These are phyloP conservation scores for Psittacula derbiana DNA, from an alignment of 2,797 vertebrate genomes.

Conservation along the genomic window DNA sequence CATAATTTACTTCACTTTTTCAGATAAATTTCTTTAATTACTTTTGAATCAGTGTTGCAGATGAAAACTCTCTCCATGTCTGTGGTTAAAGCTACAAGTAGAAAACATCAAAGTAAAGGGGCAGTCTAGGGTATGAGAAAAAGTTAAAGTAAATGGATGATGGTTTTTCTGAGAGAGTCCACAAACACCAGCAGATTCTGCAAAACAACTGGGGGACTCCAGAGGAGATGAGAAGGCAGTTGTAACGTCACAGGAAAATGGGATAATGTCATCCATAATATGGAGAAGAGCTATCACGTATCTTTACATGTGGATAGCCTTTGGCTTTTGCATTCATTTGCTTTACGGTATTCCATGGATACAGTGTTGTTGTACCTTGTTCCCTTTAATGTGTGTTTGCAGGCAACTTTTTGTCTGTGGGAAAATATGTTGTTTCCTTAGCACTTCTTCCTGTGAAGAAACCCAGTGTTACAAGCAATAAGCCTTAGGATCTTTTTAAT, in stretches of 20 bases:
- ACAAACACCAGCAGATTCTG: background rate
- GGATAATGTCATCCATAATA: background rate
- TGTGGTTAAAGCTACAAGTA: background rate
- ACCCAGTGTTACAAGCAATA: background rate
- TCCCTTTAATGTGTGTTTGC: background rate
- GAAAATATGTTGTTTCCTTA: background rate
- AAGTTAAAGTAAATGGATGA: background rate
- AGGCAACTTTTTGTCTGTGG: background rate
- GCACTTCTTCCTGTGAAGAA: background rate
- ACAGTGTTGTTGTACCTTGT: rapidly evolving
- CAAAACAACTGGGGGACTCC: background rate
- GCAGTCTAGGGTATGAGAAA: background rate
- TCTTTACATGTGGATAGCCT: background rate
- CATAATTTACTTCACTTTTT: background rate
- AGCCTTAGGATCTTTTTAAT: background rate
- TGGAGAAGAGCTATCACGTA: background rate
- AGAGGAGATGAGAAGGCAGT: background rate
- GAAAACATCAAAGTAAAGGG: background rate
- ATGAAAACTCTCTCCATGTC: background rate
- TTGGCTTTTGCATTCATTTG: background rate
- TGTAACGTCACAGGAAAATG: background rate
- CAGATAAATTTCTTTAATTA: background rate
- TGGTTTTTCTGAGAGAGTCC: background rate
- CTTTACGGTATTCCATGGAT: background rate
- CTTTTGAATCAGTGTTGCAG: background rate